Evolutionary conservation across 2,888 invertebrate genomes (phyloP).

Genomic region (Eubasilissa splendida): DNA sequence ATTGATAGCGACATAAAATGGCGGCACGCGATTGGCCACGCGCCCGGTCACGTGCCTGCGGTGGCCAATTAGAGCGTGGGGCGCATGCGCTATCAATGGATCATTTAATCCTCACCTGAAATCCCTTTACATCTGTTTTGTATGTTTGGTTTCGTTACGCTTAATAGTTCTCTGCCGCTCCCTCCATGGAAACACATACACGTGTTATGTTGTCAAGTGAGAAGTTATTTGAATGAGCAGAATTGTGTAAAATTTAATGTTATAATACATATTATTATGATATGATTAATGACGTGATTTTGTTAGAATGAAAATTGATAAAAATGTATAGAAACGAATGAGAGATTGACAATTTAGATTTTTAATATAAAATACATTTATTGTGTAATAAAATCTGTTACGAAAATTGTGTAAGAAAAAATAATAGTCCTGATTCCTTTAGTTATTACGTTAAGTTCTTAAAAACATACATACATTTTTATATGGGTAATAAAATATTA

Average conservation of each 20-base stretch:
- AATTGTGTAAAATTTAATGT: background rate
- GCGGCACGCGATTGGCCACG: slow-evolving; percentile 35
- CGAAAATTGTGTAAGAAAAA: no score
- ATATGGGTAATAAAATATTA: no score
- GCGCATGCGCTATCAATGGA: slow-evolving; percentile 27
- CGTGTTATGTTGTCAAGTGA: background rate
- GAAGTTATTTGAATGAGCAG: background rate
- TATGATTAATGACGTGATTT: no score
- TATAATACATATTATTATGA: no score
- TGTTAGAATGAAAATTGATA: no score
- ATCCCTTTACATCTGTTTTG: background rate
- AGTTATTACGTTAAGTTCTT: no score
- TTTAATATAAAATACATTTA: no score
- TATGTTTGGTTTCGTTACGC: background rate
- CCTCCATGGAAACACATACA: background rate
- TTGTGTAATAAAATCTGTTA: no score
- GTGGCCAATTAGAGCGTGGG: slow-evolving; percentile 41
- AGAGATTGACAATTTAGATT: no score
- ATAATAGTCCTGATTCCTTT: no score
- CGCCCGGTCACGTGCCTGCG: slow-evolving; percentile 39
- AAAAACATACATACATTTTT: no score
- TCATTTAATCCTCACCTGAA: slow-evolving; percentile 34
- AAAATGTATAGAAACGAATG: no score
- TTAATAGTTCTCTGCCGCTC: background rate
- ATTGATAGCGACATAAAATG: slow-evolving; percentile 9